phyloP scores from a whole-genome alignment of 2,888 invertebrate genomes.

The Mythimna ferrago region DNA sequence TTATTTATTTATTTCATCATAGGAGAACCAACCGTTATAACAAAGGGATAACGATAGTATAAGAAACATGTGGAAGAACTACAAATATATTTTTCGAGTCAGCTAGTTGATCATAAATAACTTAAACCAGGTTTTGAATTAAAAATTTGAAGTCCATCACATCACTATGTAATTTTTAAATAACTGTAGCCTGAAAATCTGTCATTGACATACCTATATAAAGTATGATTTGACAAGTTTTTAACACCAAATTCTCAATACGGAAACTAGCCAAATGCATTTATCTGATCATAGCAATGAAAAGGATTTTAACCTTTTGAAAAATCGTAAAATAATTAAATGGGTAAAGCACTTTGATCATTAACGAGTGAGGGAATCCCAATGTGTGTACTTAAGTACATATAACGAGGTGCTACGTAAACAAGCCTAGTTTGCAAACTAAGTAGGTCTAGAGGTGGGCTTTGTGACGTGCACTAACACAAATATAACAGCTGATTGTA shows the following conservation, averaged over 20 bases:
- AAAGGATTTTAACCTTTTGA: conserved; percentile 20
- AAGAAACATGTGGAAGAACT: too few species aligned
- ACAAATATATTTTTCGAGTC: too few species aligned
- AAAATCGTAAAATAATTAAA: not conserved
- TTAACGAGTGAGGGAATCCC: conserved; percentile 19
- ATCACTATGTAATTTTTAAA: too few species aligned
- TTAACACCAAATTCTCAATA: not conserved
- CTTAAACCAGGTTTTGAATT: too few species aligned
- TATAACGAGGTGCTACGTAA: conserved; percentile 19
- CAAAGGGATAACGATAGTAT: too few species aligned
- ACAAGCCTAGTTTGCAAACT: conserved; percentile 6
- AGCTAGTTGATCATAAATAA: too few species aligned
- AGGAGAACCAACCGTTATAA: too few species aligned
- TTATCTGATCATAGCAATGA: conserved; percentile 2
- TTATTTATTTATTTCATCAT: too few species aligned
- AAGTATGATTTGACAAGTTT: too few species aligned
- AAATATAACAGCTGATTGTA: conserved; percentile 39
- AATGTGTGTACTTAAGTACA: not conserved
- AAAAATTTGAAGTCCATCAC: too few species aligned
- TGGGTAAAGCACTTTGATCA: conserved; percentile 7
- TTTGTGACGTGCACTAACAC: conserved; percentile 21
- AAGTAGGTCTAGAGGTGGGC: conserved; percentile 8
- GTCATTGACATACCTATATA: too few species aligned
- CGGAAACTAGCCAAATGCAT: not conserved
- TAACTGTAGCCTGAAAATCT: too few species aligned